phyloP scores from a whole-genome alignment of 2,888 invertebrate genomes.

The Chrysina gloriosa region DNA sequence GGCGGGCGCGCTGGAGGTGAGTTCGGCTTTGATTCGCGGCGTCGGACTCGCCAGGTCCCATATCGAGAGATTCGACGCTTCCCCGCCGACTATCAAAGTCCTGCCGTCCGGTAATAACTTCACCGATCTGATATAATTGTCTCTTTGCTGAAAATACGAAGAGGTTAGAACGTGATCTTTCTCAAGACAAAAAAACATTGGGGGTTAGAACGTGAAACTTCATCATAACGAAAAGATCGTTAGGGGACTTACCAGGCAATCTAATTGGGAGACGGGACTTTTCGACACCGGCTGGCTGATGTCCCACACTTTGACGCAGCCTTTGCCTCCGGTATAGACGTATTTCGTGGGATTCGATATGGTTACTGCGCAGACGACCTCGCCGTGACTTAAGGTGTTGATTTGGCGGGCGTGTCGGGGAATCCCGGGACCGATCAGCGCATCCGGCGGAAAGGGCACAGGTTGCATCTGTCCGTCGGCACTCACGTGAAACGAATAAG shows the following conservation, averaged over 20 bases:
- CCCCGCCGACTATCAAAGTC: constrained; percentile 95
- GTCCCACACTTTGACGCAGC: constrained; percentile 91
- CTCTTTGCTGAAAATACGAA: constrained; percentile 85
- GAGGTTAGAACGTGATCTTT: no score
- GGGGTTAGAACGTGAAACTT: no score
- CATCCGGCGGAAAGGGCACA: constrained; percentile 95
- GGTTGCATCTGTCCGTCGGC: constrained; percentile 89
- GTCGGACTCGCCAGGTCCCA: constrained; percentile 95
- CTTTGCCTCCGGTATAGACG: constrained; percentile 98
- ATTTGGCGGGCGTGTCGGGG: constrained; percentile 91
- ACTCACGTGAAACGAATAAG: constrained; percentile 95
- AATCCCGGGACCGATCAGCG: constrained; percentile 91
- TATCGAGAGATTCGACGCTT: constrained; percentile 93
- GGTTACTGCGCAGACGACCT: constrained; percentile 97
- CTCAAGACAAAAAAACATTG: no score
- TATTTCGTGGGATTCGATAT: constrained; percentile 88
- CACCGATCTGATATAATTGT: constrained; percentile 96
- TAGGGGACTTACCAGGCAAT: constrained; percentile 79
- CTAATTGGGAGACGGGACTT: constrained; percentile 85
- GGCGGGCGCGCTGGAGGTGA: constrained; percentile 92
- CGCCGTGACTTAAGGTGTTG: constrained; percentile 93
- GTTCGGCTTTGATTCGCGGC: constrained; percentile 91
- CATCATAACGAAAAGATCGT: background rate
- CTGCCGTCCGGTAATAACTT: constrained; percentile 94
- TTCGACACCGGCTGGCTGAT: constrained; percentile 81